phyloP scores from a whole-genome alignment of 2,888 invertebrate species.

The Microplitis manilae region DNA sequence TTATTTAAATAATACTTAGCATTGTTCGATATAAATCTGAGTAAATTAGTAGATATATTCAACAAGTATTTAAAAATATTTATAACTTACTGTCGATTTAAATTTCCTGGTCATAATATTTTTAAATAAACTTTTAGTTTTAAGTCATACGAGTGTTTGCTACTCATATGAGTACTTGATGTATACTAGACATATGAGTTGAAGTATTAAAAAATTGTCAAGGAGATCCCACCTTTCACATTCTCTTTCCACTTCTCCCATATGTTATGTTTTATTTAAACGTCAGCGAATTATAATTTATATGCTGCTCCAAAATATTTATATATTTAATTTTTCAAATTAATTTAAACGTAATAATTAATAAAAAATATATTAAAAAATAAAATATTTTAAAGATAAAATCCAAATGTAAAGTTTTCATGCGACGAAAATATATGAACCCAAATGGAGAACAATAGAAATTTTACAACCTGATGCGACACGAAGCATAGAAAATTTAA shows the following conservation, averaged over 20 bases:
- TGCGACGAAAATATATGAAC: not conserved
- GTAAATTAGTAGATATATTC: no score
- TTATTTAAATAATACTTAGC: no score
- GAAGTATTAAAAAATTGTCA: not conserved
- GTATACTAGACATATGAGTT: not conserved
- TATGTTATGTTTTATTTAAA: not conserved
- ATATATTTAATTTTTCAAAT: no score
- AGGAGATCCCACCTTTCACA: slow-evolving; percentile 7
- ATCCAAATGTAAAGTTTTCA: not conserved
- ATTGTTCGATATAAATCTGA: no score
- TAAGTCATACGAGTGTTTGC: not conserved
- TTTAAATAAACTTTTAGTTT: not conserved
- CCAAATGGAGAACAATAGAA: not conserved
- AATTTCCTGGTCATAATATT: not conserved
- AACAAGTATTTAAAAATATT: no score
- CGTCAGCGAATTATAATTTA: not conserved
- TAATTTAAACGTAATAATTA: not conserved
- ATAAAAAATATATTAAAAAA: not conserved
- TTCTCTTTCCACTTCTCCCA: slow-evolving; percentile 8
- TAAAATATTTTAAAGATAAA: not conserved
- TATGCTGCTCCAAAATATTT: not conserved
- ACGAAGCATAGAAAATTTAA: not conserved
- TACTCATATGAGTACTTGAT: not conserved
- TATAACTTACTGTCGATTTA: not conserved
- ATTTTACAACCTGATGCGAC: not conserved